A percentile compares a stretch with the other conserved stretches of the same genome.
Evolutionary conservation across 2,888 invertebrate species (phyloP).

Genomic region (Eretmocerus hayati): DNA sequence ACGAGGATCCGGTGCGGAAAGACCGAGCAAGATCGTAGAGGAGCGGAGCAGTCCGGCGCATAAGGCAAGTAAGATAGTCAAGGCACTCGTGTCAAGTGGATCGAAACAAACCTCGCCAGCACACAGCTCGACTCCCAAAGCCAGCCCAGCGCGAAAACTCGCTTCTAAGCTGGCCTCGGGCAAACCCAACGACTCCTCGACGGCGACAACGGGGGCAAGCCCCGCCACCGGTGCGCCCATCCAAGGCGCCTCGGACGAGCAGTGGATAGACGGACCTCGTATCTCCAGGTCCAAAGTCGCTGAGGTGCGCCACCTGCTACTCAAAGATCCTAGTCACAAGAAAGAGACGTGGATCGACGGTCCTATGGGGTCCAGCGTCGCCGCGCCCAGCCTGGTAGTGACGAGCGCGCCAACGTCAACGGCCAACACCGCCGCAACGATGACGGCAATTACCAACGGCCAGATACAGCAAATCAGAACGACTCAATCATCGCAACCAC

Average conservation of each 20-base stretch:
- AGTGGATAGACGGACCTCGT: conserved; percentile 95
- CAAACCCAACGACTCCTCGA: conserved; percentile 47
- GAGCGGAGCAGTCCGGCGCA: conserved; percentile 58
- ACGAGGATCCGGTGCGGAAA: conserved; percentile 68
- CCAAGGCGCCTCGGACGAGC: conserved; percentile 67
- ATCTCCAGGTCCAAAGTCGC: conserved; percentile 77
- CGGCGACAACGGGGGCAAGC: too few relatives aligned
- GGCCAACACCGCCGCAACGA: conserved; percentile 40
- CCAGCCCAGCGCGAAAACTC: conserved; percentile 52
- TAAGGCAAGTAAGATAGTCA: conserved; percentile 43
- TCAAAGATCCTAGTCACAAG: conserved; percentile 74
- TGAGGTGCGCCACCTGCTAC: conserved; percentile 71
- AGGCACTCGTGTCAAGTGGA: conserved; percentile 46
- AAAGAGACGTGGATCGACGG: conserved; percentile 95
- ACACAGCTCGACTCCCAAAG: conserved; percentile 54
- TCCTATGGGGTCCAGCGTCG: conserved; percentile 61
- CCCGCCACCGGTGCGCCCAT: background rate
- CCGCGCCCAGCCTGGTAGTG: conserved; percentile 47
- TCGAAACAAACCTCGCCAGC: conserved; percentile 51
- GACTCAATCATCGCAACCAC: background rate
- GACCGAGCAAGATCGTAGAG: conserved; percentile 49
- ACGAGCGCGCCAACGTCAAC: conserved; percentile 37
- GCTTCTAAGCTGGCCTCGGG: conserved; percentile 49
- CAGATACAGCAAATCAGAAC: conserved; percentile 49
- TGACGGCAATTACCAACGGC: conserved; percentile 19